These are phyloP conservation scores for Boloria euphrosyne DNA, from an alignment of 2,888 invertebrate species.

Conservation along the genomic window DNA sequence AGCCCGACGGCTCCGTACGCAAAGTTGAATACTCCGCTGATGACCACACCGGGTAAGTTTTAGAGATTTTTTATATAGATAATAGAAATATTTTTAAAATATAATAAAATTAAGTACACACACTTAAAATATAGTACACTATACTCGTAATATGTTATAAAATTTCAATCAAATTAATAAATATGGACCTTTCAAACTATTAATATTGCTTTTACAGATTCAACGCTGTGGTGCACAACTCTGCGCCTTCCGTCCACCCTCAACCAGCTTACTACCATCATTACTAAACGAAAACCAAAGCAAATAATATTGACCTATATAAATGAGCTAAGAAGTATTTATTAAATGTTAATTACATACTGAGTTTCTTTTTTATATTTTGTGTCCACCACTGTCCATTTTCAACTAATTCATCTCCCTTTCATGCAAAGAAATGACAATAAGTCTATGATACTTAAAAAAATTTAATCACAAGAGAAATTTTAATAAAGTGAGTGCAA, in stretches of 20 bases:
- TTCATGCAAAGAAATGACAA: too few relatives aligned
- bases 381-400: neutral
- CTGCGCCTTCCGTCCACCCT: conserved; percentile 61
- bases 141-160: too few relatives aligned
- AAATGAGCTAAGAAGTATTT: conserved; percentile 21
- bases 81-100: neutral
- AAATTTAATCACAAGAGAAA: too few relatives aligned
- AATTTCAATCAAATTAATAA: neutral
- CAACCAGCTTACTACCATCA: conserved; percentile 40
- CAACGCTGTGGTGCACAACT: conserved; percentile 74
- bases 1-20: conserved; percentile 80
- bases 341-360: conserved; percentile 26
- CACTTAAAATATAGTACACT: too few relatives aligned
- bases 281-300: conserved; percentile 27
- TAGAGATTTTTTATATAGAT: neutral
- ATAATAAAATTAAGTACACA: too few relatives aligned
- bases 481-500: too few relatives aligned
- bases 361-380: neutral
- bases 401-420: too few relatives aligned
- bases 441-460: too few relatives aligned
- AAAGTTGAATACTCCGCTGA: conserved; percentile 82
- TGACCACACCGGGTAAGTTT: conserved; percentile 76
- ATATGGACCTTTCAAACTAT: conserved; percentile 19
- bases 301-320: conserved; percentile 11
- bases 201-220: conserved; percentile 55